These are phyloP conservation scores for Nymphalis urticae DNA, from an alignment of 2,888 invertebrate genomes.

Conservation along the genomic window DNA sequence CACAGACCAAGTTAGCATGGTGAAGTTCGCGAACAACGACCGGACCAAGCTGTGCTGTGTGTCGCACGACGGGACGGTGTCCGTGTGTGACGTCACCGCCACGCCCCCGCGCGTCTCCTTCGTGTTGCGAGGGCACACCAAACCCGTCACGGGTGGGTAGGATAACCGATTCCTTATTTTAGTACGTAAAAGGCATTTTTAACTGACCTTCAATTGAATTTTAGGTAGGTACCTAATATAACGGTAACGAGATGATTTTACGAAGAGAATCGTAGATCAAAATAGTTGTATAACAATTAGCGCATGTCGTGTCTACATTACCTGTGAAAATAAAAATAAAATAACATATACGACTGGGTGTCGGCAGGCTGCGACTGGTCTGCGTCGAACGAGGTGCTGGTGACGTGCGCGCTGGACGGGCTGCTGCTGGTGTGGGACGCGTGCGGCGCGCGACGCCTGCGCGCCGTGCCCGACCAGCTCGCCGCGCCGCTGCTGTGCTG, in stretches of 20 bases:
- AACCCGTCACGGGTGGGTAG: constrained; percentile 84
- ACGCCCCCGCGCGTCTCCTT: constrained; percentile 87
- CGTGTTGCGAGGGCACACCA: constrained; percentile 87
- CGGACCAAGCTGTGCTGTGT: constrained; percentile 89
- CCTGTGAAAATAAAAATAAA: no score
- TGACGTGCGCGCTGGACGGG: constrained; percentile 88
- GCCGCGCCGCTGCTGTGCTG: constrained; percentile 85
- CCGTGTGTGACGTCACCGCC: constrained; percentile 89
- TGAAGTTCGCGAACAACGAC: constrained; percentile 93
- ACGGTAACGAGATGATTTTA: neutral
- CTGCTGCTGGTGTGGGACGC: constrained; percentile 89
- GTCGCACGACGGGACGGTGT: constrained; percentile 89
- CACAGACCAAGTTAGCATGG: constrained; percentile 86
- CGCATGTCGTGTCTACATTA: no score
- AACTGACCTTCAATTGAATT: no score
- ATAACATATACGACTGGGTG: neutral
- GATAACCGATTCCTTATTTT: neutral
- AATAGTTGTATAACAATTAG: neutral
- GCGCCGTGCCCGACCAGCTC: constrained; percentile 84
- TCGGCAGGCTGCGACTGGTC: constrained; percentile 91
- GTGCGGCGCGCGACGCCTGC: constrained; percentile 85
- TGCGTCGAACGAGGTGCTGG: constrained; percentile 90
- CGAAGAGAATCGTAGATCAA: neutral
- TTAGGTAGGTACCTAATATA: no score
- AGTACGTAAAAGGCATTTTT: no score